Conservation (phyloP, 2,888 invertebrate species). For the Mechanitis mazaeus region DNA sequence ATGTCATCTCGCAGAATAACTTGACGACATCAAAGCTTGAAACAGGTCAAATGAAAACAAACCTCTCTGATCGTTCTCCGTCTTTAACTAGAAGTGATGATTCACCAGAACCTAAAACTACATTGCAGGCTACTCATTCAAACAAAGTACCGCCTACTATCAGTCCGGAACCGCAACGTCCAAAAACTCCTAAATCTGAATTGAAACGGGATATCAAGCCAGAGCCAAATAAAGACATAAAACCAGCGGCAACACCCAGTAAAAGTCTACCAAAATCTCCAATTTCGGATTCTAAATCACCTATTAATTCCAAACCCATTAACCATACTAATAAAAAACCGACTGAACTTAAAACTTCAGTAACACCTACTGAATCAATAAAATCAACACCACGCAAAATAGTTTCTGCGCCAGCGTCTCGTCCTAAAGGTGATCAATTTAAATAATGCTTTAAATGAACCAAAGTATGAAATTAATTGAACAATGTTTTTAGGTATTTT, state of each 20-base stretch:
- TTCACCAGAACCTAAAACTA: constrained; percentile 64
- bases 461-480: constrained; percentile 33
- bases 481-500: constrained; percentile 7
- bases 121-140: constrained; percentile 40
- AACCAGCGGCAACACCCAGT: constrained; percentile 39
- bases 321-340: constrained; percentile 56
- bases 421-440: constrained; percentile 62
- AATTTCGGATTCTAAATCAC: constrained; percentile 51
- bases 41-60: constrained; percentile 45
- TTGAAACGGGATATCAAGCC: constrained; percentile 41
- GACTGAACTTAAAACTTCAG: constrained; percentile 54
- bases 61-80: constrained; percentile 66
- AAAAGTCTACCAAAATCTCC: constrained; percentile 55
- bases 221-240: constrained; percentile 40
- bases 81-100: constrained; percentile 71
- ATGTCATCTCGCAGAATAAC: constrained; percentile 61
- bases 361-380: constrained; percentile 47
- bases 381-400: constrained; percentile 64
- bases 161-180: constrained; percentile 56
- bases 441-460: constrained; percentile 44
- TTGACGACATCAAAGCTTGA: constrained; percentile 41
- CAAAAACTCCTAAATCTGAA: constrained; percentile 62
- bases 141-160: constrained; percentile 51
- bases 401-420: constrained; percentile 60
- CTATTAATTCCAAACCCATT: constrained; percentile 49